Conservation (phyloP, 2,888 invertebrate species). For the Noctua pronuba region DNA sequence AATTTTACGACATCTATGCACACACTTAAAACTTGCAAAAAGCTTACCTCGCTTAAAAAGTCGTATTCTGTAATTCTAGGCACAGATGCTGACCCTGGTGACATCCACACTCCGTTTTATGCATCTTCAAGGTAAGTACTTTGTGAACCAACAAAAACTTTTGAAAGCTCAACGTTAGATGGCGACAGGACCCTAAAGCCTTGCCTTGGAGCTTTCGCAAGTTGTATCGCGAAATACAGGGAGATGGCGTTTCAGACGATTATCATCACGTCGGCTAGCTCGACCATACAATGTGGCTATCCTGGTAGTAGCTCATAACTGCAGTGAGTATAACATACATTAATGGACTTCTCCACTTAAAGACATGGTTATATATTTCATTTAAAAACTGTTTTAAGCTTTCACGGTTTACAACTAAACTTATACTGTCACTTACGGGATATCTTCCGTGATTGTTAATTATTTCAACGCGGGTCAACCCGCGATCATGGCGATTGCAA, state of each 20-base stretch:
- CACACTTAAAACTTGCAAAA: not conserved
- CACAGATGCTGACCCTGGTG: slow-evolving; percentile 7
- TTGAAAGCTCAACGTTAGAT: slow-evolving; percentile 38
- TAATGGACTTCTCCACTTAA: not conserved
- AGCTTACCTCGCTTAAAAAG: not conserved
- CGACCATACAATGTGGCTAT: not conserved
- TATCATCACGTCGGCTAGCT: not conserved
- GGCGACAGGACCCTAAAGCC: not conserved
- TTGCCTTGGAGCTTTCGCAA: not conserved
- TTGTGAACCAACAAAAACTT: not conserved
- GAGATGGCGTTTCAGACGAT: slow-evolving; percentile 37
- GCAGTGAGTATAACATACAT: not conserved
- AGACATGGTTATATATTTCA: not conserved
- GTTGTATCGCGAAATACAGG: slow-evolving; percentile 1
- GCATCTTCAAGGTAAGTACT: not conserved
- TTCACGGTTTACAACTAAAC: too few relatives aligned
- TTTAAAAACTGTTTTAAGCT: too few relatives aligned
- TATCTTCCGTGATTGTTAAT: too few relatives aligned
- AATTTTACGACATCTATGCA: not conserved
- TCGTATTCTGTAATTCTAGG: not conserved
- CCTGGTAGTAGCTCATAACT: not conserved
- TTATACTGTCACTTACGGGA: too few relatives aligned
- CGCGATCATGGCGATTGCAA: too few relatives aligned
- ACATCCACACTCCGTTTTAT: slow-evolving; percentile 32
- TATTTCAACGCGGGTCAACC: too few relatives aligned